Conservation (phyloP, 1,140 invertebrate species). For the Tenebrio molitor region DNA sequence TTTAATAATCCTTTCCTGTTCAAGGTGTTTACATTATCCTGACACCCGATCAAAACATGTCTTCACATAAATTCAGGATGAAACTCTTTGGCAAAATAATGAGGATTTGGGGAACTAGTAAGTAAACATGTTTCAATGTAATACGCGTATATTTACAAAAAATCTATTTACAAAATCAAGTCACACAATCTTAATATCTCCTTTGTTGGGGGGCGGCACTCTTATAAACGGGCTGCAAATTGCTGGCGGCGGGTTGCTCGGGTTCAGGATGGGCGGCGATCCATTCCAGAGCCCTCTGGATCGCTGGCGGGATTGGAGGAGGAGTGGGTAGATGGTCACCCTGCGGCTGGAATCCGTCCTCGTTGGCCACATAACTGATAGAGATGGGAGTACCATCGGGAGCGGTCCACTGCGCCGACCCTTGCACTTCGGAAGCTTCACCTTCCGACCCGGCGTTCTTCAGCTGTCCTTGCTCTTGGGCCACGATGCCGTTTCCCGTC, state of each 20-base stretch:
- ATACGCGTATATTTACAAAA: slow-evolving; percentile 41
- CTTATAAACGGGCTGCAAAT: slow-evolving; percentile 32
- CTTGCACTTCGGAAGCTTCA: slow-evolving; percentile 61
- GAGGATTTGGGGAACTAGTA: too few species aligned
- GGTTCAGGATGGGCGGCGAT: slow-evolving; percentile 62
- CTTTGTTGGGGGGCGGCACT: slow-evolving; percentile 16
- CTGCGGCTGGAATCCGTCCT: slow-evolving; percentile 72
- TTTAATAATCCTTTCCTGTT: too few species aligned
- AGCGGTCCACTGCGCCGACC: slow-evolving; percentile 69
- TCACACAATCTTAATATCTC: slow-evolving; percentile 31
- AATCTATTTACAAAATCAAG: slow-evolving; percentile 32
- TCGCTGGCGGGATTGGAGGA: slow-evolving; percentile 66
- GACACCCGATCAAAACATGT: too few species aligned
- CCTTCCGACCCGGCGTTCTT: slow-evolving; percentile 66
- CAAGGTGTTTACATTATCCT: too few species aligned
- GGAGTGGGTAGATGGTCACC: slow-evolving; percentile 70
- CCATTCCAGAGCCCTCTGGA: slow-evolving; percentile 64
- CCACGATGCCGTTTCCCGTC: slow-evolving; percentile 78
- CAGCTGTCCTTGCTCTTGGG: slow-evolving; percentile 73
- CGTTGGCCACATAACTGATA: slow-evolving; percentile 71
- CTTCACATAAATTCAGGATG: too few species aligned
- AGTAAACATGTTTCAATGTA: too few species aligned
- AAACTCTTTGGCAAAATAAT: too few species aligned
- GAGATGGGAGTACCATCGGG: slow-evolving; percentile 70
- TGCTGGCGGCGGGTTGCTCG: slow-evolving; percentile 36